Evolutionary conservation across 1,140 invertebrate genomes (phyloP), one percentile per base, ranked within the genome.

Genomic region (Drosophila arawakana): DNA sequence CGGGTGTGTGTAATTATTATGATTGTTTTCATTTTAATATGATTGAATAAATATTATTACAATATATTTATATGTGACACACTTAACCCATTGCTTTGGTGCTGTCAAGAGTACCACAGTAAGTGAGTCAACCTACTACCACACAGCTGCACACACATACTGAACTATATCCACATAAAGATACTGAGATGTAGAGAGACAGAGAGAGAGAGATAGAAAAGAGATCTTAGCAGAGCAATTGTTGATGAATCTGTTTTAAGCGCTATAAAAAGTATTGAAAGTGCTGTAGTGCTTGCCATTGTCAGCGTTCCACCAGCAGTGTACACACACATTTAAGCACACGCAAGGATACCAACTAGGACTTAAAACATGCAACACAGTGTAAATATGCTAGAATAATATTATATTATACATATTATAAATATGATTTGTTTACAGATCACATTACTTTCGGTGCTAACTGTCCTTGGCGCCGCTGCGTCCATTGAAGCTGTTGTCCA

Each of bases 201-300:
- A 35, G 30, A 60, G 44, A 35, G 34, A 18, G 7, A 39, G 8
- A 39, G 37, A 39, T 0, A 35, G 30, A 60, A 35, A 35, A 21
- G 34, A 47, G 50, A 63, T 75, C 50, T 50, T 30, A 30, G 21
- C 54, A 18, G 47, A 21, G 39, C 46, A 30, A 62, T 63, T 65
- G 52, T 72, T 72, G 60, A 66, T 72, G 60, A 73, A 73, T 72
- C 62, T 58, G 60, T 58, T 18, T 21, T 30, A 25, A 52, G 30
- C 11, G 39, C 61, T 76, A 76, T 76, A 76, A 76, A 76, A 72
- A 60, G 44, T 72, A 72, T 72, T 66, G 47, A 21, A 46, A 15
- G 46, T 8, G 4, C 10, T 35, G 35, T n/a, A 55, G 6, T 34
- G 55, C 35, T 57, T 61, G 60, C 21, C 73, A 76, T 65, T 76